Evolutionary conservation across 2,113 vertebrate genomes (phyloP).

Genomic region (Galbula dea): DNA sequence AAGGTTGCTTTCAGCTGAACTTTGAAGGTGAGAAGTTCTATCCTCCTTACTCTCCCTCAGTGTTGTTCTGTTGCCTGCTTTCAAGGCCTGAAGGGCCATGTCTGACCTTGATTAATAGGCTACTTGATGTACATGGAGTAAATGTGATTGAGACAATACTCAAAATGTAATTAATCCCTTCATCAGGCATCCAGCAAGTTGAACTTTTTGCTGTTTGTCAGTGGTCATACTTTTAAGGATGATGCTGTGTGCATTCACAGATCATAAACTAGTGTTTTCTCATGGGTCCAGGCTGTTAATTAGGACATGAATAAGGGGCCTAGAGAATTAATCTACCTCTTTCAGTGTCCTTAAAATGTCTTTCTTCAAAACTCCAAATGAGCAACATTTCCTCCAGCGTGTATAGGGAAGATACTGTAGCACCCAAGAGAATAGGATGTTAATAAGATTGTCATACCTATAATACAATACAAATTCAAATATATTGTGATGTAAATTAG

Average conservation of each 20-base stretch:
- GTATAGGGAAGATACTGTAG: background rate
- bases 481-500: conserved; percentile 48
- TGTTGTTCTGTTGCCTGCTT: background rate
- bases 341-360: conserved; percentile 30
- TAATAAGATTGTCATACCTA: conserved; percentile 39
- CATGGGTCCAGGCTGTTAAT: conserved; percentile 30
- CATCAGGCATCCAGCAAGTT: background rate
- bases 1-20: background rate
- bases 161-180: conserved; percentile 15
- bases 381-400: conserved; percentile 3
- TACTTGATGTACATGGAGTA: background rate
- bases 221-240: background rate
- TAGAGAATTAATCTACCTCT: conserved; percentile 24
- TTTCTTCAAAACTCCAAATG: conserved; percentile 16
- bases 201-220: background rate
- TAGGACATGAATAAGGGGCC: conserved; percentile 18
- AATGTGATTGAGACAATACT: background rate
- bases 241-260: background rate
- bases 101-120: conserved; percentile 9
- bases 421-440: conserved; percentile 28
- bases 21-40: background rate
- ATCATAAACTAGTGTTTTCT: conserved; percentile 32
- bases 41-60: background rate
- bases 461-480: conserved; percentile 26
- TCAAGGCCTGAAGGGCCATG: background rate